Percentiles rank a stretch among this genome's conserved stretches.
phyloP scores from a whole-genome alignment of 1,140 invertebrate genomes.

The Calephelis nemesis region DNA sequence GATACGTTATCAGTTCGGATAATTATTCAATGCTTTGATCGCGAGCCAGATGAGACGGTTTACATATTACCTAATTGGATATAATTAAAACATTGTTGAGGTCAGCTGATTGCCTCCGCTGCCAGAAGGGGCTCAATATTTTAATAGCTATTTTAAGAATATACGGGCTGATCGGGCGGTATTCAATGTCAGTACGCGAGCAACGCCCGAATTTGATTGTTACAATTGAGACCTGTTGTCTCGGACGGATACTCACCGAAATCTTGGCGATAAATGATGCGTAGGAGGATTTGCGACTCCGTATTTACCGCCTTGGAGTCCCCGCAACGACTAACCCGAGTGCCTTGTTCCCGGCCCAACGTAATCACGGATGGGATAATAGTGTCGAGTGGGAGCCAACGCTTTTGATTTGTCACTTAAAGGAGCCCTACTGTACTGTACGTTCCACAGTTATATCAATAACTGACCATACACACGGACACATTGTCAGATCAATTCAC shows the following conservation, averaged over 20 bases:
- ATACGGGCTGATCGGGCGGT: constrained; percentile 62
- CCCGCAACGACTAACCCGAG: constrained; percentile 70
- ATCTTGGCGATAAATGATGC: constrained; percentile 74
- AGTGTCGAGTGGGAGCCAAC: constrained; percentile 67
- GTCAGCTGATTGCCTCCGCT: constrained; percentile 72
- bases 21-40: constrained; percentile 42
- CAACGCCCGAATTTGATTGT: constrained; percentile 43
- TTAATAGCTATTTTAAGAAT: constrained; percentile 75
- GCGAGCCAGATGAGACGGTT: constrained; percentile 32
- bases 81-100: constrained; percentile 66
- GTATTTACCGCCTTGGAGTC: constrained; percentile 76
- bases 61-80: constrained; percentile 69
- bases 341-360: constrained; percentile 67
- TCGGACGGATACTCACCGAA: constrained; percentile 62
- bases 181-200: constrained; percentile 70
- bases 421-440: constrained; percentile 63
- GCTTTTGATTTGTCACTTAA: constrained; percentile 75
- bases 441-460: constrained; percentile 63
- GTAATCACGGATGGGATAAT: constrained; percentile 76
- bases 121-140: constrained; percentile 72
- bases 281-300: constrained; percentile 70
- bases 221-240: constrained; percentile 24
- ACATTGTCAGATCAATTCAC: constrained; percentile 64
- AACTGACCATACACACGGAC: constrained; percentile 64
- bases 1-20: constrained; percentile 50